Base-by-base conservation (phyloP, 1,140 invertebrate genomes). In the Capitella teleta region DNA sequence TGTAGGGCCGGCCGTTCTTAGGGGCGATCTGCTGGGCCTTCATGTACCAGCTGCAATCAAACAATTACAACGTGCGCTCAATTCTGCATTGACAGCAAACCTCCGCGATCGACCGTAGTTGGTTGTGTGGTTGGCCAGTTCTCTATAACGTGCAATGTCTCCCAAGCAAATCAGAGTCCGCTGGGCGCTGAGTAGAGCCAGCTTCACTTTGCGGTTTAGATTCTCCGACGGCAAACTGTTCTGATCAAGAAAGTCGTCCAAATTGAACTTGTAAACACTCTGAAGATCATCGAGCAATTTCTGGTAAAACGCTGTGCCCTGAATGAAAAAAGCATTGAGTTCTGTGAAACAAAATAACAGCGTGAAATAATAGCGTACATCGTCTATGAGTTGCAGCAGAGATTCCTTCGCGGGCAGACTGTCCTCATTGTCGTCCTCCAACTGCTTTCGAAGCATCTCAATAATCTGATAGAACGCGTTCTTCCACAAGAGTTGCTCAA, bases 21-120 rank as follows among this genome's bases (percentile, higher is more conserved):
- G 91, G 90, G 70, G 92, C 88, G 19, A 94, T 81, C 69, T 87
- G 83, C 63, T 92, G 86, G 4, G 92, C 90, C 76, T 91, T 91
- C 23, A 87, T 79, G 64, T 97, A 97, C 66, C 65, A 70, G 49
- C 67, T 69, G 50, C n/a, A 57, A 57, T 49, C 5, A 41, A 54
- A 48, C 48, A 28, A 42, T 32, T 16, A 16, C 10, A 5, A 37
- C 36, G 21, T n/a, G 16, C 36, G 21, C 36, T 21, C 36, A 37
- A 37, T 6, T 21, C 36, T 37, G 36, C 2, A n/a, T 6, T 21
- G 16, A 19, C 36, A 18, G n/a, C 36, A 26, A 54, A 74, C 73
- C 61, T 71, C 72, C 85, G 80, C 49, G 87, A 87, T 74, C 85
- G 85, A 24, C 82, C 81, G 66, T 84, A 93, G 74, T 91, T 93